Evolutionary conservation across 2,888 invertebrate species (phyloP).

Genomic region (Amblyjoppa fuscipennis): DNA sequence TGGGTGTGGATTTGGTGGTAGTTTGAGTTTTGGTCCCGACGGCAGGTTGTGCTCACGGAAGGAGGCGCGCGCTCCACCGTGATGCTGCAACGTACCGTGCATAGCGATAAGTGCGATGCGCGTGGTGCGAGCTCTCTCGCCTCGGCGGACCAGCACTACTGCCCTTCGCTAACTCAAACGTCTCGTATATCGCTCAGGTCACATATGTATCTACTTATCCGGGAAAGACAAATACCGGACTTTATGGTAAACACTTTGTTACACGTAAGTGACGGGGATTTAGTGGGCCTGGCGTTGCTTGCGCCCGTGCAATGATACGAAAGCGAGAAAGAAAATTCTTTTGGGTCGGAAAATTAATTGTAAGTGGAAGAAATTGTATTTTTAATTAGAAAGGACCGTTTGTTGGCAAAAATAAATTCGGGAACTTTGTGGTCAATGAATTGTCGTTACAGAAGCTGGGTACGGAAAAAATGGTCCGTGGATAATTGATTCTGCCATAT

Average conservation of each 20-base stretch:
- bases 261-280: neutral
- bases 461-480: neutral
- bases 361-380: neutral
- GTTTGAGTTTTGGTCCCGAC: slow-evolving; percentile 5
- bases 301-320: neutral
- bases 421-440: neutral
- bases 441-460: too few relatives aligned
- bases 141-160: slow-evolving; percentile 23
- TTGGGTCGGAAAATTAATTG: neutral
- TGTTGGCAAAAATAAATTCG: neutral
- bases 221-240: slow-evolving; percentile 41
- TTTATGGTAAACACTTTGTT: slow-evolving; percentile 18
- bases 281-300: neutral
- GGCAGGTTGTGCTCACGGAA: slow-evolving; percentile 8
- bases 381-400: neutral
- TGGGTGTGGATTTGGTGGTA: slow-evolving; percentile 12
- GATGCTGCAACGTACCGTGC: slow-evolving; percentile 56
- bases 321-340: neutral
- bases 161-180: slow-evolving; percentile 56
- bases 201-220: slow-evolving; percentile 51
- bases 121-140: slow-evolving; percentile 22
- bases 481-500: neutral
- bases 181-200: slow-evolving; percentile 52
- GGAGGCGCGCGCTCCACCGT: slow-evolving; percentile 22
- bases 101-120: slow-evolving; percentile 64